phyloP scores from a whole-genome alignment of 2,797 vertebrate species.

The Anisognathus igniventris region DNA sequence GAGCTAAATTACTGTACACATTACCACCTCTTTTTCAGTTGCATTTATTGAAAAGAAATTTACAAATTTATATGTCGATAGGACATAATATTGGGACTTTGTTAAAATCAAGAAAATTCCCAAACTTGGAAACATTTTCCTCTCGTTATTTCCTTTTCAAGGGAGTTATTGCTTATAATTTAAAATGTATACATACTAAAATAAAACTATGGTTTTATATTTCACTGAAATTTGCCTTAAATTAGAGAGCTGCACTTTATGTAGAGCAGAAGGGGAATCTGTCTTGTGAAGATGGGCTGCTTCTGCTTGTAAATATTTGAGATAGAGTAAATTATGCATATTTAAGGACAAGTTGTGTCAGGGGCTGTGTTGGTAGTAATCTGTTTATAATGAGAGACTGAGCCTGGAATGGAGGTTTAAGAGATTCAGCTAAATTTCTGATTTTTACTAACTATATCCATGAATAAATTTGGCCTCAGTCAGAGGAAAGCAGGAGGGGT shows the following conservation, averaged over 20 bases:
- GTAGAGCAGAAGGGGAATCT: slow-evolving; percentile 71
- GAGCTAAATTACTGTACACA: slow-evolving; percentile 55
- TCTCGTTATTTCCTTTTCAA: slow-evolving; percentile 56
- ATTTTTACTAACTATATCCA: background rate
- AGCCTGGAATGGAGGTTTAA: background rate
- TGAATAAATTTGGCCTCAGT: background rate
- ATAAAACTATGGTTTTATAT: slow-evolving; percentile 76
- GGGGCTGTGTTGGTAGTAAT: slow-evolving; percentile 1
- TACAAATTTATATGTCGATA: slow-evolving; percentile 12
- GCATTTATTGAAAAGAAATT: slow-evolving; percentile 54
- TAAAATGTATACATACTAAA: slow-evolving; percentile 71
- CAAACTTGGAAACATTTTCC: slow-evolving; percentile 44
- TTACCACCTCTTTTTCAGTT: slow-evolving; percentile 54
- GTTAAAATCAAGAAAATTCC: slow-evolving; percentile 57
- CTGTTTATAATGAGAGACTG: background rate
- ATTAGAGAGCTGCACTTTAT: slow-evolving; percentile 82
- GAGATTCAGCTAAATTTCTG: background rate
- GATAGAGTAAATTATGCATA: slow-evolving; percentile 64
- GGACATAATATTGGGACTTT: slow-evolving; percentile 49
- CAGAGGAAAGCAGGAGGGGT: background rate
- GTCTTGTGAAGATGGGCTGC: slow-evolving; percentile 64
- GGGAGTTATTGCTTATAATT: slow-evolving; percentile 65
- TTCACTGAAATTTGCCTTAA: slow-evolving; percentile 83
- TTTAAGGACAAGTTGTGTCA: slow-evolving; percentile 42
- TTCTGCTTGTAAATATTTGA: slow-evolving; percentile 77